Base-by-base conservation (phyloP, 2,888 invertebrate species). In the Tetanocera ferruginea region DNA sequence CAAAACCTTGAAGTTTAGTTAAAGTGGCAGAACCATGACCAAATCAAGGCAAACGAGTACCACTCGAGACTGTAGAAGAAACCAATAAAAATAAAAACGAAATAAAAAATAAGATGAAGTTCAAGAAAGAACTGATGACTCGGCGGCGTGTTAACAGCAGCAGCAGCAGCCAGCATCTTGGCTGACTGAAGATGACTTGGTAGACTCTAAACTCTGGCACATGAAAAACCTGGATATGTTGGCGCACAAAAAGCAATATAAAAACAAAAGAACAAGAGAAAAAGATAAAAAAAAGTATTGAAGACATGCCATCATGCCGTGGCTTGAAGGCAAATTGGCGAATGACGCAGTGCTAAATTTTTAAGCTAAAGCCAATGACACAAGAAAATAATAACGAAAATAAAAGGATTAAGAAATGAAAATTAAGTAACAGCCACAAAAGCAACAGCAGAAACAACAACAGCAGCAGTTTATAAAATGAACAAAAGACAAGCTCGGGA, bases 21-120 rank as follows among this genome's bases (percentile, higher is more conserved):
- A 9, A 28, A 62, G 73, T 43, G 43, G 60, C 73, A 62, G 49
- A 73, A 77, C 80, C 78, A 81, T 82, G 80, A 80, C 81, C 82
- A 81, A 82, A 82, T 80, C 82, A 83, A 82, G 82, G 81, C 82
- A 82, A 82, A 82, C 83, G 80, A 83, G 83, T 79, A 81, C 80
- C 80, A 81, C 81, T 83, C 80, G 79, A 81, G 79, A 76, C 76
- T 62, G 8, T 9, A 49, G 60, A 57, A 67, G 55, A 37, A 66
- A 64, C 49, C 23, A n/a, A 72, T 34, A 72, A 55, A 55, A 55
- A 19, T 11, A 28, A 31, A 28, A 17, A 34, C 6, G 3, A 11
- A 37, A 11, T 66, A 52, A 51, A 60, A 67, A 69, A 67, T 67
- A 62, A 76, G 52, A 67, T 71, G 23, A 57, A 78, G 43, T 64